Conservation (phyloP, 2,888 invertebrate genomes). For the Candidula unifasciata region DNA sequence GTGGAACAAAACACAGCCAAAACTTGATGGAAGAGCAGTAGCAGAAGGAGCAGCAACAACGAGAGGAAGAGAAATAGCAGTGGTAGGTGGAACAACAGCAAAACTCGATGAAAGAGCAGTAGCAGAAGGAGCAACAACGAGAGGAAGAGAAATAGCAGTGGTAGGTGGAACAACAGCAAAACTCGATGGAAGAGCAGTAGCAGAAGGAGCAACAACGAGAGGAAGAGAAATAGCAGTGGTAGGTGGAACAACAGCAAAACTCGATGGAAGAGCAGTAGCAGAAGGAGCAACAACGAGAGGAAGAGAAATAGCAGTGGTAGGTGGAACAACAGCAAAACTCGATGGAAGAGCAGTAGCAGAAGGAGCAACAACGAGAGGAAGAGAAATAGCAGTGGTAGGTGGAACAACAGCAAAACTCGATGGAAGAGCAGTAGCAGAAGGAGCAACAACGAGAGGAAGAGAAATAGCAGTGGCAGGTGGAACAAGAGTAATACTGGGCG, state of each 20-base stretch:
- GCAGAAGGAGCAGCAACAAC: neutral
- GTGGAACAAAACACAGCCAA: constrained; percentile 17
- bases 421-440: constrained; percentile 11
- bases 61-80: neutral
- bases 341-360: neutral
- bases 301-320: constrained; percentile 12
- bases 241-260: constrained; percentile 16
- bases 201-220: neutral
- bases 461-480: neutral
- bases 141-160: constrained; percentile 3
- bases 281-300: neutral
- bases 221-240: constrained; percentile 6
- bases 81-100: constrained; percentile 19
- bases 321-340: constrained; percentile 14
- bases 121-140: neutral
- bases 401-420: constrained; percentile 17
- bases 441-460: constrained; percentile 14
- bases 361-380: constrained; percentile 10
- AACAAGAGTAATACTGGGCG: neutral
- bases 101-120: constrained; percentile 20
- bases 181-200: constrained; percentile 23
- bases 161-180: constrained; percentile 16
- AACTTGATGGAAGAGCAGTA: constrained; percentile 23
- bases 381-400: constrained; percentile 9
- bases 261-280: constrained; percentile 22